A percentile compares a stretch with the other conserved stretches of the same genome.
These are phyloP conservation scores for Lonchura striata DNA, from an alignment of 2,113 vertebrate genomes.

Conservation along the genomic window DNA sequence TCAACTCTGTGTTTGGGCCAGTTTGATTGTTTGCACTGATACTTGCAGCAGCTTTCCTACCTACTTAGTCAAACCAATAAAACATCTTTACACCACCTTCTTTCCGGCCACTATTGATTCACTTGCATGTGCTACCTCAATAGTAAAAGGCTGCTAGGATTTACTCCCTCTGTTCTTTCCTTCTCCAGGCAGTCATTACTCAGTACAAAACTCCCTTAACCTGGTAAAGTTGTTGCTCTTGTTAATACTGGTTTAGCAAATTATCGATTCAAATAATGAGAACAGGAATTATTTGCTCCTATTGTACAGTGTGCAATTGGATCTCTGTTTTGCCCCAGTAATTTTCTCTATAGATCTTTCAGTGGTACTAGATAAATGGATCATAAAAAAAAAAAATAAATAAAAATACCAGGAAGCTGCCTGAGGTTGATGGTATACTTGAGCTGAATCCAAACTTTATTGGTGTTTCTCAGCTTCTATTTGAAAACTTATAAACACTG, in stretches of 20 bases:
- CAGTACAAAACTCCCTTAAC: slow-evolving; percentile 71
- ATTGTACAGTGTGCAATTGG: slow-evolving; percentile 57
- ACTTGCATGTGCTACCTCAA: slow-evolving; percentile 72
- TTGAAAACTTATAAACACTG: slow-evolving; percentile 70
- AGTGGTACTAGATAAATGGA: slow-evolving; percentile 64
- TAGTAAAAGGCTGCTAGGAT: slow-evolving; percentile 77
- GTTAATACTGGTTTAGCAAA: slow-evolving; percentile 79
- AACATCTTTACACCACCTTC: slow-evolving; percentile 72
- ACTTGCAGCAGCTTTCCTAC: slow-evolving; percentile 55
- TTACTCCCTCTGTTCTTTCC: slow-evolving; percentile 71
- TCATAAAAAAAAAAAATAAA: slow-evolving; percentile 48
- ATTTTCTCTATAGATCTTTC: slow-evolving; percentile 72
- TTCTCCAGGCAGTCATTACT: slow-evolving; percentile 71
- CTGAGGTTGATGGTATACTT: slow-evolving; percentile 66
- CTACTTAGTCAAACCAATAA: slow-evolving; percentile 74
- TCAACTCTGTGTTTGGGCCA: not conserved
- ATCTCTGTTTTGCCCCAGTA: slow-evolving; percentile 70
- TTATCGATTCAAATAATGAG: slow-evolving; percentile 77
- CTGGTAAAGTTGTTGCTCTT: slow-evolving; percentile 74
- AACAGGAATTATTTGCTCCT: slow-evolving; percentile 71
- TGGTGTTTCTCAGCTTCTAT: slow-evolving; percentile 68
- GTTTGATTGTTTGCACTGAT: slow-evolving; percentile 40
- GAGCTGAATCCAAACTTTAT: slow-evolving; percentile 71
- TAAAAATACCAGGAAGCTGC: not conserved
- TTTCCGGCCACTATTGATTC: slow-evolving; percentile 76